These are phyloP conservation scores for Melanotaenia nigrans DNA, from an alignment of 2,797 vertebrate genomes.

Conservation along the genomic window DNA sequence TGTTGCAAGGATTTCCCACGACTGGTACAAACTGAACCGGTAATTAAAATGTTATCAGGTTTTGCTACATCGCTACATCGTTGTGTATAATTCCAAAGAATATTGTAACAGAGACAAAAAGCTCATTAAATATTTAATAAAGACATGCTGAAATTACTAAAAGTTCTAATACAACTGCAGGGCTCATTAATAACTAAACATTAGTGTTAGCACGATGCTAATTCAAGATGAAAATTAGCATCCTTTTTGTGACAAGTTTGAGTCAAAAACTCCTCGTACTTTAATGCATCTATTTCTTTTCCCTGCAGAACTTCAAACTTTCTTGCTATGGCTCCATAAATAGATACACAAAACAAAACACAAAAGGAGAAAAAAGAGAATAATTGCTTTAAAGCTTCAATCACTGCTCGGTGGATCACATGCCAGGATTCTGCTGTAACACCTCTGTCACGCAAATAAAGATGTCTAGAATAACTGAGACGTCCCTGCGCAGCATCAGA, in stretches of 20 bases:
- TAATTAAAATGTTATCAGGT: slow-evolving; percentile 10
- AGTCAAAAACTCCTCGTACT: background rate
- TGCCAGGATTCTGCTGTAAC: background rate
- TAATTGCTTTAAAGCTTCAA: background rate
- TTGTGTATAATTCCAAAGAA: slow-evolving; percentile 7
- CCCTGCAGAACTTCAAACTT: background rate
- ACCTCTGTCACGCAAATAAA: slow-evolving; percentile 2
- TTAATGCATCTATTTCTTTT: background rate
- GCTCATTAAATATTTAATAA: background rate
- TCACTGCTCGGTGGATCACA: background rate
- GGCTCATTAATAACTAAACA: background rate
- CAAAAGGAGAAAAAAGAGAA: background rate
- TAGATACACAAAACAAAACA: background rate
- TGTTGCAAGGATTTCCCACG: background rate
- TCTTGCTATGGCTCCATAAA: background rate
- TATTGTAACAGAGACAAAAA: background rate
- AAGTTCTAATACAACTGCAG: background rate
- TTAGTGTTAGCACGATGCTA: background rate
- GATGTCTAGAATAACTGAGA: background rate
- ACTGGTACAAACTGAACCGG: background rate
- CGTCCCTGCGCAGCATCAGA: slow-evolving; percentile 11
- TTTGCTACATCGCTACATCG: background rate
- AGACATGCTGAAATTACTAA: background rate
- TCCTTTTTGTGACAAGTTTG: background rate
- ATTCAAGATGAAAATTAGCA: background rate